phyloP scores from a whole-genome alignment of 1,140 invertebrate genomes.

The Penaeus japonicus region DNA sequence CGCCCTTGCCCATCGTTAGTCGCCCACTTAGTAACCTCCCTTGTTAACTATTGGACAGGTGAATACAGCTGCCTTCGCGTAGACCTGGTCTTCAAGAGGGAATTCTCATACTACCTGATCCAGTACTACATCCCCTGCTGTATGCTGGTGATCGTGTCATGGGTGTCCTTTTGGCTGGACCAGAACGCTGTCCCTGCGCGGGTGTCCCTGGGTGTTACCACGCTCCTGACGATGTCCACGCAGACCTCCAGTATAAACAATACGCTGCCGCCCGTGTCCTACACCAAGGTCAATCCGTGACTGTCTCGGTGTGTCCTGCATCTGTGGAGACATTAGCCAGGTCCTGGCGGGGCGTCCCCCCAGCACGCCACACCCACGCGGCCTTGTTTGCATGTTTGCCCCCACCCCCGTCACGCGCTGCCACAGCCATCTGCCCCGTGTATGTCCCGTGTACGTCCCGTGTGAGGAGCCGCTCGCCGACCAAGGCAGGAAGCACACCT shows the following conservation, averaged over 20 bases:
- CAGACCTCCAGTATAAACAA: slow-evolving; percentile 97
- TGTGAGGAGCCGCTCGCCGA: background rate
- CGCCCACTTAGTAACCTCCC: slow-evolving; percentile 69
- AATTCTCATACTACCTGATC: slow-evolving; percentile 98
- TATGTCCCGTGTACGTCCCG: too few species aligned
- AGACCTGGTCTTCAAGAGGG: slow-evolving; percentile 92
- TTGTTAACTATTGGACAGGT: slow-evolving; percentile 67
- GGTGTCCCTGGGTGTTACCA: slow-evolving; percentile 94
- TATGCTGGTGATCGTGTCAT: slow-evolving; percentile 87
- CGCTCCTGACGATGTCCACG: slow-evolving; percentile 96
- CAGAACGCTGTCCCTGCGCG: slow-evolving; percentile 94
- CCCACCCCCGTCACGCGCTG: background rate
- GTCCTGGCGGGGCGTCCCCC: background rate
- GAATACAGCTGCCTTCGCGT: slow-evolving; percentile 90
- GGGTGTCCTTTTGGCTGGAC: slow-evolving; percentile 92
- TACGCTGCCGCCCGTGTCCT: slow-evolving; percentile 94
- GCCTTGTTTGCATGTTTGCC: slow-evolving; percentile 40
- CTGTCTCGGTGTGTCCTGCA: slow-evolving; percentile 46
- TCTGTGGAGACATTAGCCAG: slow-evolving; percentile 26
- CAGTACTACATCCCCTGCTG: slow-evolving; percentile 97
- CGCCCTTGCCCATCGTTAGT: slow-evolving; percentile 69
- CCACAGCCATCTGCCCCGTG: background rate
- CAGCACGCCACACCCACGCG: slow-evolving; percentile 36
- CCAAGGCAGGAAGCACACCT: background rate
- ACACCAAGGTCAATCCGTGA: slow-evolving; percentile 83